Conservation (phyloP, 2,113 vertebrate species). For the Kryptolebias marmoratus region DNA sequence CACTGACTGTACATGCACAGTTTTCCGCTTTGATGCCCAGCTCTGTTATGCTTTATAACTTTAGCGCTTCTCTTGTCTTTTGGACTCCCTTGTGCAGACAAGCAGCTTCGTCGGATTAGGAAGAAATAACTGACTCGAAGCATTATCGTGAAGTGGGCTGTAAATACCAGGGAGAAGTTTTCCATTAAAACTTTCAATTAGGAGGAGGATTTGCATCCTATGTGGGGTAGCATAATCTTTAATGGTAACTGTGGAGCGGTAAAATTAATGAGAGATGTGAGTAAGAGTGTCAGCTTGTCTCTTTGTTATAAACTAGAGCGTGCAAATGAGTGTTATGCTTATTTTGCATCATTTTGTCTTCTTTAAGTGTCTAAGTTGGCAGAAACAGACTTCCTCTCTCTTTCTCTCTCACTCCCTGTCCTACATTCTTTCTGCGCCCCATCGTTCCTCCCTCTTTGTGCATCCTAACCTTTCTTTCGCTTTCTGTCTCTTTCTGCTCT, state of each 20-base stretch:
- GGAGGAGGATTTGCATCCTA: conserved; percentile 9
- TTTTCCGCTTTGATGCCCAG: conserved; percentile 10
- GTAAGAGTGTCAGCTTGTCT: conserved; percentile 25
- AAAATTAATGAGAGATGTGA: conserved; percentile 30
- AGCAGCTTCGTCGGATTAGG: conserved; percentile 25
- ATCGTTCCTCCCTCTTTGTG: not conserved
- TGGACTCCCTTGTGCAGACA: conserved; percentile 22
- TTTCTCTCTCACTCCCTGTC: not conserved
- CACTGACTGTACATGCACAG: not conserved
- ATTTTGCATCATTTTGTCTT: conserved; percentile 42
- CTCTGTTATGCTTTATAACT: conserved; percentile 19
- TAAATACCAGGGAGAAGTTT: conserved; percentile 20
- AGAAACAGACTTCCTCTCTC: conserved; percentile 30
- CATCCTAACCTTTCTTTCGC: not conserved
- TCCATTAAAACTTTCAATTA: conserved; percentile 28
- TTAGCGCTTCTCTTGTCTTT: not conserved
- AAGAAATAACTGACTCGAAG: conserved; percentile 36
- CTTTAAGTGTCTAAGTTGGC: conserved; percentile 31
- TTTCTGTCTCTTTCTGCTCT: not conserved
- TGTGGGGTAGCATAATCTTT: conserved; percentile 5
- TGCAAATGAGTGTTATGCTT: conserved; percentile 36
- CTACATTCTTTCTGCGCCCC: not conserved
- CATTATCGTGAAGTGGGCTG: conserved; percentile 20
- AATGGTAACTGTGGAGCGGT: conserved; percentile 25
- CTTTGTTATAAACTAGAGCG: conserved; percentile 51